Evolutionary conservation across 1,140 invertebrate species (phyloP).

Genomic region (Pectinophora gossypiella): DNA sequence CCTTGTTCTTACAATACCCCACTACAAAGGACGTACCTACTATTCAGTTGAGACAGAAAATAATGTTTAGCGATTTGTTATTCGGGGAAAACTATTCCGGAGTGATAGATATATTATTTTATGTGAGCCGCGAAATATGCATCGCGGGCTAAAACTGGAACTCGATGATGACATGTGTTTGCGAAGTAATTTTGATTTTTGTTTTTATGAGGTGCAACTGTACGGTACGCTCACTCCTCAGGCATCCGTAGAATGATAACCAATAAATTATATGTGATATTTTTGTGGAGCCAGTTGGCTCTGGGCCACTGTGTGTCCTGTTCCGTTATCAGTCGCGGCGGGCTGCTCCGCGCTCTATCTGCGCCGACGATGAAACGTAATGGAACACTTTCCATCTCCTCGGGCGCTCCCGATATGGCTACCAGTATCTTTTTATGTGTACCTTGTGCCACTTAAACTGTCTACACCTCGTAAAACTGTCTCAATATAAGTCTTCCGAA

Average conservation of each 20-base stretch:
- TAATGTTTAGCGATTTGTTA: constrained; percentile 35
- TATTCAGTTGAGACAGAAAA: constrained; percentile 24
- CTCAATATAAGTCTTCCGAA: constrained; percentile 36
- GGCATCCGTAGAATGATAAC: constrained; percentile 61
- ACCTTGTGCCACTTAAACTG: constrained; percentile 36
- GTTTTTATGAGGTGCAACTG: constrained; percentile 70
- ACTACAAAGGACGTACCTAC: neutral
- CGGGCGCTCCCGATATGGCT: constrained; percentile 26
- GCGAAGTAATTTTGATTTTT: constrained; percentile 54
- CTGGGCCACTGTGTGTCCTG: constrained; percentile 47
- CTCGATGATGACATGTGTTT: constrained; percentile 36
- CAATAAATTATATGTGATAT: constrained; percentile 70
- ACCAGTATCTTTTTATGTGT: constrained; percentile 24
- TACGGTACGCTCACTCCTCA: constrained; percentile 45
- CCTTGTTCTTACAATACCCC: neutral
- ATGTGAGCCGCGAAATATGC: constrained; percentile 26
- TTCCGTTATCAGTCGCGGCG: constrained; percentile 35
- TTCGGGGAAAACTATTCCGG: constrained; percentile 24
- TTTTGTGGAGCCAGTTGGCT: constrained; percentile 65
- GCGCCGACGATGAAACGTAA: neutral
- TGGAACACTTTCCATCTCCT: constrained; percentile 4
- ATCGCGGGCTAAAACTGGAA: constrained; percentile 35
- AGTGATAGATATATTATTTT: constrained; percentile 32
- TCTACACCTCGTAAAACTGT: constrained; percentile 57
- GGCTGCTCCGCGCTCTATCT: neutral